Percentiles rank a stretch among this genome's conserved stretches.
phyloP scores from a whole-genome alignment of 2,888 invertebrate species.

The Apodemia duryi region DNA sequence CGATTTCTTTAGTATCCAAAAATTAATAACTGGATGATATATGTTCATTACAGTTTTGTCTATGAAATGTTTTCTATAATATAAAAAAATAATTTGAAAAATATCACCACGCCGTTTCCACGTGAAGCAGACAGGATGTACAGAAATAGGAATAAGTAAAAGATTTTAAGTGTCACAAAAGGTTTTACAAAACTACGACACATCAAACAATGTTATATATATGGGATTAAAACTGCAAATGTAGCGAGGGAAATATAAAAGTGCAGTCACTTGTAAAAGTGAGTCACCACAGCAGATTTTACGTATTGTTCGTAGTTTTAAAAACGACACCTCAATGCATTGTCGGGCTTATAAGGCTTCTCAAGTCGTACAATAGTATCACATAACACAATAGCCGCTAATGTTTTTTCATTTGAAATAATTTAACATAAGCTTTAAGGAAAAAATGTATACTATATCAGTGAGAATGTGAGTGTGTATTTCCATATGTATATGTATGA shows the following conservation, averaged over 20 bases:
- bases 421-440: too few relatives aligned
- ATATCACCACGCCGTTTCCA: neutral
- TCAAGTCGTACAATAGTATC: conserved; percentile 73
- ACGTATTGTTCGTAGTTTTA: conserved; percentile 56
- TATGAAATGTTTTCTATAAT: too few relatives aligned
- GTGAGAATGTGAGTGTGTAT: too few relatives aligned
- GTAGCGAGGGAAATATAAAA: conserved; percentile 22
- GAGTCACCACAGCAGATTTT: conserved; percentile 45
- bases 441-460: too few relatives aligned
- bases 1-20: too few relatives aligned
- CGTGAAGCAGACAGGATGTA: neutral
- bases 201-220: conserved; percentile 1
- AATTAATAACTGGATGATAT: too few relatives aligned
- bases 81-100: neutral
- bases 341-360: conserved; percentile 66
- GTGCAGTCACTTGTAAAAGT: conserved; percentile 34
- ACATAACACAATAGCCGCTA: conserved; percentile 69
- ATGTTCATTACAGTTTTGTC: too few relatives aligned
- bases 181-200: neutral
- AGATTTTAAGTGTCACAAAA: neutral
- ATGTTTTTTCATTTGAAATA: conserved; percentile 56
- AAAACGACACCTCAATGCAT: conserved; percentile 65
- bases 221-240: conserved; percentile 19
- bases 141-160: neutral
- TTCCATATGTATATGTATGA: too few relatives aligned